Evolutionary conservation across 2,888 invertebrate species (phyloP).

Genomic region (Theristus sp.): DNA sequence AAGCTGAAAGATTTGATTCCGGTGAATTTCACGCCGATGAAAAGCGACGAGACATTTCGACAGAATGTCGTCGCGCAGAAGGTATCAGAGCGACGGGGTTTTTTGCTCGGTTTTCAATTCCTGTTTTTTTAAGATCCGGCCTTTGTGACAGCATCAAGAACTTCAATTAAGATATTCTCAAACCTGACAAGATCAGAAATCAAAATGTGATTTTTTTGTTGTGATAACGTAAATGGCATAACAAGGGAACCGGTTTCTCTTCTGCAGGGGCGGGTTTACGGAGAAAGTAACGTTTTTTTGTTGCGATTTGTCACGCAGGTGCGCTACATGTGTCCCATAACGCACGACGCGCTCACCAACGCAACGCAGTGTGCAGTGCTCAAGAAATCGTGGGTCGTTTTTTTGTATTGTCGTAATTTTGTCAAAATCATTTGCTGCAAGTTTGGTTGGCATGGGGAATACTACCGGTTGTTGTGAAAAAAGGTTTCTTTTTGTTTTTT

Average conservation of each 20-base stretch:
- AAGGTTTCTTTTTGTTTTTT: too few species aligned
- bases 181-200: too few species aligned
- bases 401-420: too few species aligned
- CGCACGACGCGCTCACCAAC: slow-evolving; percentile 82
- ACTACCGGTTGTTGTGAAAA: too few species aligned
- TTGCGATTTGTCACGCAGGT: slow-evolving; percentile 28
- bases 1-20: slow-evolving; percentile 77
- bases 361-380: slow-evolving; percentile 82
- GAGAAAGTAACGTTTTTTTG: too few species aligned
- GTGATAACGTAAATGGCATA: background rate
- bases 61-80: slow-evolving; percentile 55
- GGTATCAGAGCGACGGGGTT: too few species aligned
- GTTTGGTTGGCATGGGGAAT: too few species aligned
- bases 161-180: too few species aligned
- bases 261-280: too few species aligned
- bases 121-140: background rate
- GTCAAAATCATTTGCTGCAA: too few species aligned
- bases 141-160: too few species aligned
- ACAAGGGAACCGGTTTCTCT: too few species aligned
- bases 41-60: slow-evolving; percentile 46
- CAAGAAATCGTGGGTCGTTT: slow-evolving; percentile 52
- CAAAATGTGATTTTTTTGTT: slow-evolving; percentile 1
- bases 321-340: slow-evolving; percentile 90
- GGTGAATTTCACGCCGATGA: slow-evolving; percentile 74
- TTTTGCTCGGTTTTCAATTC: background rate